Evolutionary conservation across 1,140 invertebrate genomes (phyloP).

Genomic region (Lanistes nyassanus): DNA sequence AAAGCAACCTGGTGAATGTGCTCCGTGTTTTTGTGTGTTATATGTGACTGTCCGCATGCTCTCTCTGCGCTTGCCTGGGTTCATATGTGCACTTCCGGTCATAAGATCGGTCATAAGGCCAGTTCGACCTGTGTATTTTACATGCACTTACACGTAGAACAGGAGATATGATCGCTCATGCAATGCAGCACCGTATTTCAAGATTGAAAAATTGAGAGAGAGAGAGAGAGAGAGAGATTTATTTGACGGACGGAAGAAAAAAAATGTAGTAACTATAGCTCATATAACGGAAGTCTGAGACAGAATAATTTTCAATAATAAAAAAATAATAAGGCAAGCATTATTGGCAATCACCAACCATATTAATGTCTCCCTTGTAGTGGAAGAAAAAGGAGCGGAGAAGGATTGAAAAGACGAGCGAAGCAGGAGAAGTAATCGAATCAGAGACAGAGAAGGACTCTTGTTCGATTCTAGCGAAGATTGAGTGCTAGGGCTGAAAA

Average conservation of each 20-base stretch:
- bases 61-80: not conserved
- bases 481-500: too few relatives aligned
- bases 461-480: too few relatives aligned
- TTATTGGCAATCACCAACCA: not conserved
- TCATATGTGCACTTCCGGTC: not conserved
- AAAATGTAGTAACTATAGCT: not conserved
- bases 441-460: too few relatives aligned
- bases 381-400: not conserved
- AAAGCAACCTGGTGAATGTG: too few relatives aligned
- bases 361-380: not conserved
- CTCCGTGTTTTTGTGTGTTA: too few relatives aligned
- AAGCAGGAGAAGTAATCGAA: not conserved
- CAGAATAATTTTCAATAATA: not conserved
- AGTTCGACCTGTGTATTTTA: too few relatives aligned
- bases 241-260: not conserved
- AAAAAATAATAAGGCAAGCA: not conserved
- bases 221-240: too few relatives aligned
- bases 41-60: not conserved
- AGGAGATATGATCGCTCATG: too few relatives aligned
- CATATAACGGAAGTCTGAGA: not conserved
- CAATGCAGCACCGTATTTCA: not conserved
- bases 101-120: too few relatives aligned
- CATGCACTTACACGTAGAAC: too few relatives aligned
- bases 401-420: not conserved
- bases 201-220: conserved; percentile 1